Base-by-base conservation (phyloP, 2,113 vertebrate genomes). In the Cephalophus harveyi region DNA sequence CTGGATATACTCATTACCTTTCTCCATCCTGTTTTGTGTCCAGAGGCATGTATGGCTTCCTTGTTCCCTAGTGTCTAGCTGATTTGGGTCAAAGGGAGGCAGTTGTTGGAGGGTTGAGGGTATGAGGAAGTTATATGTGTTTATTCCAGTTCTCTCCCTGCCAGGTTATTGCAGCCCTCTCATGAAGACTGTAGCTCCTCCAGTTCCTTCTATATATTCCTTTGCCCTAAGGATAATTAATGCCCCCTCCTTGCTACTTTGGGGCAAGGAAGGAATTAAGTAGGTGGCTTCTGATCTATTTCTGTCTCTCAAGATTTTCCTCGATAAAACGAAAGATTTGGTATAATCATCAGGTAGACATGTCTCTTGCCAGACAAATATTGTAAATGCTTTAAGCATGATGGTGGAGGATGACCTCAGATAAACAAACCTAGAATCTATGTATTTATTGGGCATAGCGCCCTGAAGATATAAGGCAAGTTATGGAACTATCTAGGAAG, bases 61-160 rank as follows among this genome's bases (percentile, higher is more conserved):
- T 82, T 82, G 16, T 3, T 23, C 19, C 74, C 3, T 28, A 57
- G 43, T 52, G 12, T 57, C 33, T 55, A 15, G 12, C 76, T 67
- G 33, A 10, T 87, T 57, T 59, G 40, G n/a, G 8, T 4, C 19
- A 52, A 48, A 40, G 15, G 43, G 46, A 40, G 46, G 7, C 5
- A 50, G 3, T 2, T 6, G 5, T 2, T 62, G 33, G 28, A 85
- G 4, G 3, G 43, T n/a, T 59, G 12, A 46, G 7, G 10, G 1
- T 82, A 27, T 13, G 12, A 67, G 23, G 40, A 81, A 94, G 23
- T 78, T 4, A 28, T 21, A 0, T 5, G 25, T 25, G 3, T 25
- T 91, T 94, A 43, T 78, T 54, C 23, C 12, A 64, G 1, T 12
- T 71, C 10, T 36, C 40, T 62, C 21, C 13, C 52, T 81, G 17